Evolutionary conservation across 2,113 vertebrate genomes (phyloP), one percentile per base, ranked within the genome.

Genomic region (Natator depressus): DNA sequence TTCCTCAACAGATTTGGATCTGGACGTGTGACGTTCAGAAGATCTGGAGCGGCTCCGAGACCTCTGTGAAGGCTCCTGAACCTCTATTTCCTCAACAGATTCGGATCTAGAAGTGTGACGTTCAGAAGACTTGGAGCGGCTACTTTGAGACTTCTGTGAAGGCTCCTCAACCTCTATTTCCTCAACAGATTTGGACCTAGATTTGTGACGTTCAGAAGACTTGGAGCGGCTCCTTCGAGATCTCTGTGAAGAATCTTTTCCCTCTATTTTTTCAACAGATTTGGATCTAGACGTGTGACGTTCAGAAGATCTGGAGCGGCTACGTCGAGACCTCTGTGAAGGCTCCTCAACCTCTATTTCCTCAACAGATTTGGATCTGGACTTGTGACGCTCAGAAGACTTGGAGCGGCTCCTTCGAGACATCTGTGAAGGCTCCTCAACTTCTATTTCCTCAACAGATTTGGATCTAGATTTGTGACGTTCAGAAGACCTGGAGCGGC

Each of bases 171-270:
- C 51, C 6, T 98, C 91, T 95, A 94, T 82, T 95, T 98, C 98
- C 92, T 98, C 98, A 85, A 98, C 98, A 14, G 99, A 99, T 79
- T 98, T 98, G 13, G 98, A 98, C 84, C 98, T 98, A n/a, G 98
- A 98, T 90, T 97, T 98, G 54, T 97, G 98, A n/a, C 97, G 96
- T 87, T 98, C 98, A 10, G 98, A 98, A 84, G 97, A 98, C 65
- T 91, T 93, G 49, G 49, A 49, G 49, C 49, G 49, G 49, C 49
- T 49, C 11, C 49, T 49, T 49, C 49, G 49, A 11, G 49, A 49
- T 3, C 96, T 97, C 35, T 95, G 96, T 62, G 97, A 96, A 79
- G 97, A 97, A 31, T 97, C 96, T 81, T 62, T 3, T 4, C 11
- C 8, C 6, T 69, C 35, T n/a, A 19, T 20, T 69, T 19, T 3